Percentiles rank a stretch among this genome's conserved stretches.
phyloP scores from a whole-genome alignment of 1,140 invertebrate species.

The Lepeophtheirus salmonis region DNA sequence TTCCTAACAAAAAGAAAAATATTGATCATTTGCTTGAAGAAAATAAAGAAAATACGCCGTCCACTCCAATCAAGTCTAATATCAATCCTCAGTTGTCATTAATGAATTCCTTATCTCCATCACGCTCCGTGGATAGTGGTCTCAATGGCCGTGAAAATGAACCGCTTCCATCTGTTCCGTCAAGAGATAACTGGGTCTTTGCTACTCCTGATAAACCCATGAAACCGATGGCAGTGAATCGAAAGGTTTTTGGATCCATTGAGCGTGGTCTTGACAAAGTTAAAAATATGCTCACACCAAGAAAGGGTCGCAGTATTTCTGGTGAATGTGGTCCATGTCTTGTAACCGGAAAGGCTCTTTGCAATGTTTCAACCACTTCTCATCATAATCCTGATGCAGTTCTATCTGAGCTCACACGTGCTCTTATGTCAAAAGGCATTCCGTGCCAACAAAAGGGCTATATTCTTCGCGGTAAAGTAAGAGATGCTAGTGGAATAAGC shows the following conservation, averaged over 20 bases:
- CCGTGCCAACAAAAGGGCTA: slow-evolving; percentile 32
- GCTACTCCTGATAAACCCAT: slow-evolving; percentile 19
- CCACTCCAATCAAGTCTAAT: not conserved
- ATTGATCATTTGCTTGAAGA: not conserved
- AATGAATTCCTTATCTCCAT: slow-evolving; percentile 29
- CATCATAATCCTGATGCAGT: slow-evolving; percentile 44
- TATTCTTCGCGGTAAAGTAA: slow-evolving; percentile 38
- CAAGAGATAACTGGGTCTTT: slow-evolving; percentile 19
- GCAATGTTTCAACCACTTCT: slow-evolving; percentile 49
- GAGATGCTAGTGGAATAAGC: slow-evolving; percentile 32
- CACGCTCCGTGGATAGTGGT: slow-evolving; percentile 31
- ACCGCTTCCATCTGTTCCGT: slow-evolving; percentile 4
- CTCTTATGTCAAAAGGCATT: slow-evolving; percentile 36
- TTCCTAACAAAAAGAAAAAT: slow-evolving; percentile 14
- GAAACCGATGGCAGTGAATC: slow-evolving; percentile 30
- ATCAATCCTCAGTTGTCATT: too few species aligned
- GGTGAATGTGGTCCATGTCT: slow-evolving; percentile 12
- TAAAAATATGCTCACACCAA: slow-evolving; percentile 46
- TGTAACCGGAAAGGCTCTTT: slow-evolving; percentile 36
- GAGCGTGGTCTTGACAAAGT: slow-evolving; percentile 47
- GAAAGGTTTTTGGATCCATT: slow-evolving; percentile 45
- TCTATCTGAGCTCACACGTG: slow-evolving; percentile 38
- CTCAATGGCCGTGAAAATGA: slow-evolving; percentile 19
- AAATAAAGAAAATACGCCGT: slow-evolving; percentile 9
- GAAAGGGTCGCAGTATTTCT: slow-evolving; percentile 30